Base-by-base conservation (phyloP, 2,113 vertebrate species). In the Mohoua ochrocephala region DNA sequence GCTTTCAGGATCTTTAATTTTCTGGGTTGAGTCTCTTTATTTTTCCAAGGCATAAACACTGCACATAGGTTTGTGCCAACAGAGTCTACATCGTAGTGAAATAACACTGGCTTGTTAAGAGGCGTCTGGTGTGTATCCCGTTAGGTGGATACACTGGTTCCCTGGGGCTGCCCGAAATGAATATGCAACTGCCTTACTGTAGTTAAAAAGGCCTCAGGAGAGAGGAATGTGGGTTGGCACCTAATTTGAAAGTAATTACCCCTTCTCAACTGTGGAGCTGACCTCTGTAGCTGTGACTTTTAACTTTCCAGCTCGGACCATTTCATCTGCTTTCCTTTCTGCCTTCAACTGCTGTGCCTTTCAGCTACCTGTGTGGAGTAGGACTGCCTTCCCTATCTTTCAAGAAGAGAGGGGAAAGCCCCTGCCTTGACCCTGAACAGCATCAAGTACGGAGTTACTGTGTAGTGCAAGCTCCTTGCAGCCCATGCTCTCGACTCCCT, bases 11-110 rank as follows among this genome's bases (percentile, higher is more conserved):
- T 49, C 24, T 85, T 84, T 2, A 64, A 3, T 79, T 90, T 30
- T 54, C n/a, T 71, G 41, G n/a, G n/a, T 20, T 28, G 41, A 65
- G 14, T 53, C 15, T 74, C 19, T 3, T 3, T 2, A 35, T 44
- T 89, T 92, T 91, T 89, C 31, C 23, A 65, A 53, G 28, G 23
- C 16, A 7, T 77, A 42, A 74, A 41, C 33, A 14, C 31, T 41
- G 7, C 22, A 4, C 0, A 0, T 9, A 22, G 33, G 21, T 85
- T 76, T 88, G 31, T 79, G 28, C 31, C 42, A 54, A 37, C 23
- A 39, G 41, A 33, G 5, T 27, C 39, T 75, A 2, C 3, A 3
- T 2, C 0, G 0, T 23, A 41, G 7, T 26, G 50, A 63, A 45
- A 21, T 16, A 21, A 10, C 11, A 8, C 10, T 28, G 35, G 3